These are phyloP conservation scores for Aleiodes testaceus DNA, from an alignment of 2,888 invertebrate genomes.

Conservation along the genomic window DNA sequence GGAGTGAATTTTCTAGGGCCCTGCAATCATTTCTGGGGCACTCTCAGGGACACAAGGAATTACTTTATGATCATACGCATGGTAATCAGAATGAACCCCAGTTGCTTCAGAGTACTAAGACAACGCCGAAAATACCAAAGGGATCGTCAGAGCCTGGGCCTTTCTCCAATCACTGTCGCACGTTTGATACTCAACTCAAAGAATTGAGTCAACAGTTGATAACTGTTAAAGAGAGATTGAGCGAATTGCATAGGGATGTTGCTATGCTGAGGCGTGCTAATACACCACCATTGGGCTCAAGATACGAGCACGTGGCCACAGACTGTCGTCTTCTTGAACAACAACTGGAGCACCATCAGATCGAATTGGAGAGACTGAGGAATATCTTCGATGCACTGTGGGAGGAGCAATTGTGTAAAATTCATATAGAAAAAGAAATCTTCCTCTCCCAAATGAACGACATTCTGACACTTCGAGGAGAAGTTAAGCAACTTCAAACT, in stretches of 20 bases:
- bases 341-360: conserved; percentile 77
- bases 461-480: conserved; percentile 78
- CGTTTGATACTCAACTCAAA: conserved; percentile 76
- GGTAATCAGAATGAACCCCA: conserved; percentile 58
- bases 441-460: conserved; percentile 80
- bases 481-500: conserved; percentile 79
- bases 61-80: conserved; percentile 65
- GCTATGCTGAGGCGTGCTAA: conserved; percentile 77
- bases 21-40: conserved; percentile 78
- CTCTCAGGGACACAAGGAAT: conserved; percentile 60
- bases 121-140: conserved; percentile 53
- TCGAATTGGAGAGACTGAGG: conserved; percentile 77
- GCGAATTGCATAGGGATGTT: conserved; percentile 82
- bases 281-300: conserved; percentile 71
- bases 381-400: conserved; percentile 79
- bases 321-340: conserved; percentile 78
- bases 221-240: conserved; percentile 78
- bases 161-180: conserved; percentile 79
- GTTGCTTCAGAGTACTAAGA: conserved; percentile 56
- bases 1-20: conserved; percentile 78
- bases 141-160: conserved; percentile 74
- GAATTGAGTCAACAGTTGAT: conserved; percentile 78
- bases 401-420: conserved; percentile 83
- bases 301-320: conserved; percentile 76
- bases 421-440: conserved; percentile 82